phyloP scores from a whole-genome alignment of 2,797 vertebrate species.

The Acanthurus leucopareius region DNA sequence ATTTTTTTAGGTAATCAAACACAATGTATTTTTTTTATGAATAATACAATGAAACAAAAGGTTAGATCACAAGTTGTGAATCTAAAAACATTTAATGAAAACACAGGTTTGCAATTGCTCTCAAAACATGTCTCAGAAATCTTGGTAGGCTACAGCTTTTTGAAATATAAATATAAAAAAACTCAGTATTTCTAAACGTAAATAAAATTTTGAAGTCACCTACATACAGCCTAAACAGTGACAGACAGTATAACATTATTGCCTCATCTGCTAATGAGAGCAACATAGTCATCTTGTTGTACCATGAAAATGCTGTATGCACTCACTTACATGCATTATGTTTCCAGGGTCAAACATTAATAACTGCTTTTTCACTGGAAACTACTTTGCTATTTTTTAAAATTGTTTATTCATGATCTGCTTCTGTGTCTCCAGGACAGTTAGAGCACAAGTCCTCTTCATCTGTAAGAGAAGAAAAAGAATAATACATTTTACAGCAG shows the following conservation, averaged over 20 bases:
- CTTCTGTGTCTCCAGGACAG: constrained; percentile 93
- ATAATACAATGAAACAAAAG: too few relatives aligned
- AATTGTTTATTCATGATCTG: constrained; percentile 89
- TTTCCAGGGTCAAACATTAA: constrained; percentile 10
- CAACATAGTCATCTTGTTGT: background rate
- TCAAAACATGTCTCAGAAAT: constrained; percentile 11
- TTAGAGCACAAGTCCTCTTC: constrained; percentile 90
- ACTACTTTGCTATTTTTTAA: background rate
- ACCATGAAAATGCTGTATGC: background rate
- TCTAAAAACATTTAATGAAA: constrained; percentile 51
- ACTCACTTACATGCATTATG: background rate
- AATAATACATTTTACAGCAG: background rate
- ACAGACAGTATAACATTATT: background rate
- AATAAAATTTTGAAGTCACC: background rate
- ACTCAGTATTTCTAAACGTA: background rate
- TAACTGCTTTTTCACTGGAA: background rate
- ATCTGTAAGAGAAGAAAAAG: constrained; percentile 81
- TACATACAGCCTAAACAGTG: background rate
- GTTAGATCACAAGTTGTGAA: background rate
- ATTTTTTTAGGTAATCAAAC: too few relatives aligned
- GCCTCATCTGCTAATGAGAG: background rate
- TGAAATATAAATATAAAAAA: constrained; percentile 31
- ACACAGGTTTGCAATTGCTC: constrained; percentile 1
- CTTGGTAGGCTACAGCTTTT: background rate
- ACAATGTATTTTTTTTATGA: too few relatives aligned